Conservation (phyloP, 2,797 vertebrate species). For the Hoplostethus atlanticus region DNA sequence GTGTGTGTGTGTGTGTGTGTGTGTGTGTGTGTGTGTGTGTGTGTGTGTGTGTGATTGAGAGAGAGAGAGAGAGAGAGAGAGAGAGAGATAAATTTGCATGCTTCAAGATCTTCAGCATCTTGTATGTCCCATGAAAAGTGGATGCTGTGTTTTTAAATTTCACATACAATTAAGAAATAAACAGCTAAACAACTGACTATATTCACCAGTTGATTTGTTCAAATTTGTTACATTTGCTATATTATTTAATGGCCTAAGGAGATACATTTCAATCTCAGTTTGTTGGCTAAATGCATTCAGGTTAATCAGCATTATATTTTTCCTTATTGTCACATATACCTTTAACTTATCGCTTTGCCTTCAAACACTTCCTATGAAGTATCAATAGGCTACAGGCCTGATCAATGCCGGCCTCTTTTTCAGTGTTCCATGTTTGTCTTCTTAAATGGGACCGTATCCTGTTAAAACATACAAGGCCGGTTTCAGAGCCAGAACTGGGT, state of each 20-base stretch:
- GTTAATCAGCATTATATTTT: neutral
- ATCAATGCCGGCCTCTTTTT: slow-evolving; percentile 65
- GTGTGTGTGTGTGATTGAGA: neutral
- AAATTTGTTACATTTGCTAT: too few species aligned
- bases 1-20: slow-evolving; percentile 11
- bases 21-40: slow-evolving; percentile 24
- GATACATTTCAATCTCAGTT: neutral
- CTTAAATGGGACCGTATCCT: slow-evolving; percentile 58
- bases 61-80: too few species aligned
- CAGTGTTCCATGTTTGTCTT: slow-evolving; percentile 59
- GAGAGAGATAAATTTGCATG: slow-evolving; percentile 4
- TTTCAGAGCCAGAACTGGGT: slow-evolving; percentile 28
- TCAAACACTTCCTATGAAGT: slow-evolving; percentile 50
- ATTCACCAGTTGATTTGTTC: too few species aligned
- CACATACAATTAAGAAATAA: too few species aligned
- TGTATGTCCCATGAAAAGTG: too few species aligned
- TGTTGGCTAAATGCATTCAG: neutral
- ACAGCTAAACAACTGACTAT: too few species aligned
- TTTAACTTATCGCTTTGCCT: slow-evolving; percentile 41
- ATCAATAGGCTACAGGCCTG: slow-evolving; percentile 53
- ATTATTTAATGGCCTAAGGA: neutral
- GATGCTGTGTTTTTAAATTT: too few species aligned
- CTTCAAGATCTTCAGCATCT: too few species aligned
- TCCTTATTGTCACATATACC: slow-evolving; percentile 8
- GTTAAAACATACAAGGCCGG: slow-evolving; percentile 38